phyloP scores from a whole-genome alignment of 2,888 invertebrate species.

The Artemia sinica region DNA sequence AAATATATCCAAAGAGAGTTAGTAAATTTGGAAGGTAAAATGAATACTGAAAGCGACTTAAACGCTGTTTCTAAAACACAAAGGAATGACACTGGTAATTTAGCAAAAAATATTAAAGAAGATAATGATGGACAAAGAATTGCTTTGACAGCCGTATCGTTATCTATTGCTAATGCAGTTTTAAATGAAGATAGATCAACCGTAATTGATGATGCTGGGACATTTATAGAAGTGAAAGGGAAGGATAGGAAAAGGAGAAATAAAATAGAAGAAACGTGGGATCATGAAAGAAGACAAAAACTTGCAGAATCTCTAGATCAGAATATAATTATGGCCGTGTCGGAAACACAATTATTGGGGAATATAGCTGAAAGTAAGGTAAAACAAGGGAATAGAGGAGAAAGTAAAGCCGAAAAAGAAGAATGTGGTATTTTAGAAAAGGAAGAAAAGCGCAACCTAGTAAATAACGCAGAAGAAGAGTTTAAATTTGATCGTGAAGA shows the following conservation, averaged over 20 bases:
- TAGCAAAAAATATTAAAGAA: constrained; percentile 24
- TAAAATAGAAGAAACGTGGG: not conserved
- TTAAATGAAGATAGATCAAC: not conserved
- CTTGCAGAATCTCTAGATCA: not conserved
- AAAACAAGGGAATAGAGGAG: not conserved
- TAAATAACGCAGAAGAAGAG: no score
- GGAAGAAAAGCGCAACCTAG: not conserved
- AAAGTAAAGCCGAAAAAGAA: not conserved
- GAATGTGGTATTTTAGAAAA: not conserved
- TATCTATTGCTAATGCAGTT: not conserved
- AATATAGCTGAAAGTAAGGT: not conserved
- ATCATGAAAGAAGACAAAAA: no score
- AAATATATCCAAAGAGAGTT: no score
- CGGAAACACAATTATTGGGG: not conserved
- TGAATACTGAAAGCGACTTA: no score
- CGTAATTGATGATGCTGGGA: not conserved
- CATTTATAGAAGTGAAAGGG: not conserved
- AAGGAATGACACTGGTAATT: constrained; percentile 19
- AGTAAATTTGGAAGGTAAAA: no score
- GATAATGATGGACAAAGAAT: constrained; percentile 14
- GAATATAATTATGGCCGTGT: not conserved
- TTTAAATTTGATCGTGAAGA: no score
- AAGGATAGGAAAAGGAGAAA: not conserved
- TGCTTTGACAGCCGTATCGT: not conserved
- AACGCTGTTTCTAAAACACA: no score